phyloP scores from a whole-genome alignment of 2,797 vertebrate genomes.

The Cyclopterus lumpus region DNA sequence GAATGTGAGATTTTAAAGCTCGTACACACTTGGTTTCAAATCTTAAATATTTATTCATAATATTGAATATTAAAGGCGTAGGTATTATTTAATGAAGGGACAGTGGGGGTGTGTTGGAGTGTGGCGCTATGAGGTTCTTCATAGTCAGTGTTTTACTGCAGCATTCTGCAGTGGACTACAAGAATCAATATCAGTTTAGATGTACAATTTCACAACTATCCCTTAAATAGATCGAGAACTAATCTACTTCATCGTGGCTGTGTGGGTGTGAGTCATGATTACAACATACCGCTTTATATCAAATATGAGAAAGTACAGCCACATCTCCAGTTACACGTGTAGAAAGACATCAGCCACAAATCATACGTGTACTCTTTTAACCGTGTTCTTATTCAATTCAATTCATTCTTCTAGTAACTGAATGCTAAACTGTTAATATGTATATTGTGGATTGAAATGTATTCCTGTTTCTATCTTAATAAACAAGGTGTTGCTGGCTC shows the following conservation, averaged over 20 bases:
- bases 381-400: no score
- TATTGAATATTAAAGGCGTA: background rate
- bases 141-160: background rate
- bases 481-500: background rate
- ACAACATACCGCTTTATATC: background rate
- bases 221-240: background rate
- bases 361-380: background rate
- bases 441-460: no score
- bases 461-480: background rate
- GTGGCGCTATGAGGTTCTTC: background rate
- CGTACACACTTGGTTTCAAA: background rate
- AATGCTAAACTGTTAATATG: background rate
- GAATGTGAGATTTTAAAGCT: slow-evolving; percentile 28
- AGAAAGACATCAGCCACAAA: background rate
- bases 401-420: background rate
- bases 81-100: background rate
- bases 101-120: background rate
- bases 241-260: background rate
- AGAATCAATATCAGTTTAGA: background rate
- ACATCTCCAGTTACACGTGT: background rate
- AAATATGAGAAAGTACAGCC: background rate
- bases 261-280: background rate
- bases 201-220: background rate
- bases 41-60: background rate
- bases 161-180: background rate